Conservation (phyloP, 1,140 invertebrate genomes). For the Probaryconus sp. region DNA sequence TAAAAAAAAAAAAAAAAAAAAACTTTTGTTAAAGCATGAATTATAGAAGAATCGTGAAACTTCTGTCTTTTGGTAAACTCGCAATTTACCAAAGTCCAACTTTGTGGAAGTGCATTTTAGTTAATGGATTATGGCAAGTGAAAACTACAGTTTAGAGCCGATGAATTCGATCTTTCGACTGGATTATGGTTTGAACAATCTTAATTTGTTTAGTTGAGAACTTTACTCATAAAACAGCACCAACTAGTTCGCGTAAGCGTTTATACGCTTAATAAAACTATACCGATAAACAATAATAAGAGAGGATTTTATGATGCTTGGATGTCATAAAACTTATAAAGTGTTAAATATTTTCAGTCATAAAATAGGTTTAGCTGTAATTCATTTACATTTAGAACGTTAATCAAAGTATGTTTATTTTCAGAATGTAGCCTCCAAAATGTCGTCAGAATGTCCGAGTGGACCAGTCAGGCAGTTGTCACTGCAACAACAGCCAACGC, state of each 20-base stretch:
- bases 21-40: no score
- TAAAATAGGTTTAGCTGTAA: no score
- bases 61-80: no score
- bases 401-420: slow-evolving; percentile 1
- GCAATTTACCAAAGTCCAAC: not conserved
- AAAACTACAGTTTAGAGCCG: slow-evolving; percentile 5
- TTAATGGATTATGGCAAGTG: not conserved
- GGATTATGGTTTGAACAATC: slow-evolving; percentile 16
- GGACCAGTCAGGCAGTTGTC: slow-evolving; percentile 71
- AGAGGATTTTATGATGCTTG: no score
- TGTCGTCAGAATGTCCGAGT: slow-evolving; percentile 38
- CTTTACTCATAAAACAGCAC: slow-evolving; percentile 6
- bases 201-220: slow-evolving; percentile 7
- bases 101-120: slow-evolving; percentile 1
- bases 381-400: not conserved
- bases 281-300: no score
- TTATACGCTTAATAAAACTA: no score
- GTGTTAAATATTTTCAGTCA: no score
- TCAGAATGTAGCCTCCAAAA: slow-evolving; percentile 45
- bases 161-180: slow-evolving; percentile 23
- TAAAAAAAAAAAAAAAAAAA: no score
- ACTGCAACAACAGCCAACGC: slow-evolving; percentile 64
- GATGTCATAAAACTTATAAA: no score
- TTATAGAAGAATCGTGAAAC: not conserved
- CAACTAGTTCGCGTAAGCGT: not conserved